Base-by-base conservation (phyloP, 2,113 vertebrate species). In the Rhinichthys klamathensis region DNA sequence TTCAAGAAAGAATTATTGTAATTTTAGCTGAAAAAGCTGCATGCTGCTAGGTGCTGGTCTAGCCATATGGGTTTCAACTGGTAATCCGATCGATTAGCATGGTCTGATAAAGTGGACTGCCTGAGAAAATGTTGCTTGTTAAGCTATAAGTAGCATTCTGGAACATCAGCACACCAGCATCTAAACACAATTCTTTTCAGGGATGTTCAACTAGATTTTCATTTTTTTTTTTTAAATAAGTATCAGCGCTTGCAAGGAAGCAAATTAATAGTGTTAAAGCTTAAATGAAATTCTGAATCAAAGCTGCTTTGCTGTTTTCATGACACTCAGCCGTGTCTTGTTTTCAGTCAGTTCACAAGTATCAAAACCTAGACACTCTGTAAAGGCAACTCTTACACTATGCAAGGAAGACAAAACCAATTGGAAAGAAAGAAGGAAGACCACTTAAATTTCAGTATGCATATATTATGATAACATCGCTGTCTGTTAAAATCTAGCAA, bases 231-330 rank as follows among this genome's bases (percentile, higher is more conserved):
- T 4, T 72, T 0, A 72, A 72, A 41, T 8, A 72, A 73, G 38
- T 25, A 73, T 73, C 12, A 73, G 23, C 0, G 0, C 69, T 72
- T 46, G 23, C 23, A 46, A 46, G 38, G 4, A 38, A 73, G 65
- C 32, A 11, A 69, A 69, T 21, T 1, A 69, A 69, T 23, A 69
- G 65, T 10, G 32, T 69, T 69, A 69, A 69, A 23, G 69, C 69
- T 72, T 72, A 72, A 72, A 41, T 70, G 8, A 70, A 70, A 41
- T 38, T 35, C 35, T 70, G 67, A 41, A 70, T 38, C 67, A 38
- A 35, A 70, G 67, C 67, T 23, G 35, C 32, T 70, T 11, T 41
- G 67, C 67, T 38, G 27, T 32, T 67, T 27, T 67, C 63, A 67
- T 32, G 35, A 23, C 67, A 70, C 32, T 32, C 63, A 32, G 63